Evolutionary conservation across 2,797 vertebrate genomes (phyloP), one percentile per base, ranked within the genome.

Genomic region (Xenopus petersii): DNA sequence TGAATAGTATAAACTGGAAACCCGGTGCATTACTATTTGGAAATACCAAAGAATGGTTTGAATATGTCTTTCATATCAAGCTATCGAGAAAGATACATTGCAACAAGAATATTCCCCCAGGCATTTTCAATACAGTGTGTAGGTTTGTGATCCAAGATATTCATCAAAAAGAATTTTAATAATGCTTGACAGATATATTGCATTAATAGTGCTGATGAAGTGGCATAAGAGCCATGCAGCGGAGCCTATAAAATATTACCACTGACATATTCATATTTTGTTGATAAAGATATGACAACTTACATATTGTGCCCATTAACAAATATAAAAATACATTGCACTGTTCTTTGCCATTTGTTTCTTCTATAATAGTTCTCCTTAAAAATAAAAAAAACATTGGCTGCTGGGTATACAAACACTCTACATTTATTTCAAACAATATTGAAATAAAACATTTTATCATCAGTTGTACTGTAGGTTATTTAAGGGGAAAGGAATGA

Each of bases 121-220:
- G 82, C 82, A 81, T 67, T 84, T 84, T 78, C 81, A 82, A 79
- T 79, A 80, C 61, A 70, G 30, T 74, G 21, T 64, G 81, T 66
- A 85, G 79, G 78, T 84, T 88, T 88, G 87, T 82, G 79, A 88
- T 75, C 82, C 75, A 81, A 82, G 80, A 74, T 81, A 82, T 61
- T 81, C 81, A 91, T 91, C 89, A 90, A 89, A 89, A 88, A 80
- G 81, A 88, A 88, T 89, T 87, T 85, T 84, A 89, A 87, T 89
- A 87, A 89, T 81, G 71, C 64, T 89, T 88, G 89, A 88, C 87
- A 88, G 86, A 83, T 83, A 83, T 72, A 84, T 79, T 83, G 70
- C 76, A 80, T 81, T 88, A 87, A 83, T 84, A 75, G 64, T 72
- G 56, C 79, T 86, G 84, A 88, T 86, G 73, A 67, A 80, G 79